Base-by-base conservation (phyloP, 2,888 invertebrate genomes). In the Daptonema setosum region DNA sequence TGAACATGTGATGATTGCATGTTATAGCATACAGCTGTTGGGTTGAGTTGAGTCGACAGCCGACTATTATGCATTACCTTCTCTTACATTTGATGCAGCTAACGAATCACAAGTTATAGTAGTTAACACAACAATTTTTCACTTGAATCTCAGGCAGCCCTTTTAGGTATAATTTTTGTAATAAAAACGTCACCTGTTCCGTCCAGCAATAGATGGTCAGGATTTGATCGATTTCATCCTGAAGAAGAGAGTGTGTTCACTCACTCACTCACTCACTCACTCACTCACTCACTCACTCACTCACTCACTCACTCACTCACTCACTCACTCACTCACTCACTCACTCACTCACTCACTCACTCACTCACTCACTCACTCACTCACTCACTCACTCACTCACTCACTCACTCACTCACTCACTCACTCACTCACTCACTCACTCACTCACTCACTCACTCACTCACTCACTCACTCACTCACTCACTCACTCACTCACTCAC, bases 281-380 rank as follows among this genome's bases (percentile, higher is more conserved):
- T 20, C 64, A 63, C 61, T 68, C 68, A 14, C 68, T 59, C 55
- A 68, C 65, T 59, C 68, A 67, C 59, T 67, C n/a, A n/a, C 17
- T 35, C 35, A 35, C 35, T 35, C 17, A 11, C 17, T 35, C 25
- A 3, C 3, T 22, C 1, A 52, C 57, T 28, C 3, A 58, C 58
- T 20, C 64, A 63, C 61, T 68, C 68, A 14, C 68, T 59, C 55
- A 68, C 65, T 59, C 68, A 67, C 59, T 67, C n/a, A n/a, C 17
- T 35, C 35, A 35, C 35, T 35, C 17, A 11, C 17, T 35, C 25
- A 3, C 3, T 22, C 1, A 52, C 57, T 28, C 3, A 58, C 58
- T 20, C 64, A 63, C 61, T 68, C 68, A 14, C 68, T 59, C 55
- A 68, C 65, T 59, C 68, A 67, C 59, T 67, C n/a, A n/a, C 17